Percentiles rank a stretch among this genome's conserved stretches.
phyloP scores from a whole-genome alignment of 1,140 invertebrate species.

The Anoplolepis gracilipes region DNA sequence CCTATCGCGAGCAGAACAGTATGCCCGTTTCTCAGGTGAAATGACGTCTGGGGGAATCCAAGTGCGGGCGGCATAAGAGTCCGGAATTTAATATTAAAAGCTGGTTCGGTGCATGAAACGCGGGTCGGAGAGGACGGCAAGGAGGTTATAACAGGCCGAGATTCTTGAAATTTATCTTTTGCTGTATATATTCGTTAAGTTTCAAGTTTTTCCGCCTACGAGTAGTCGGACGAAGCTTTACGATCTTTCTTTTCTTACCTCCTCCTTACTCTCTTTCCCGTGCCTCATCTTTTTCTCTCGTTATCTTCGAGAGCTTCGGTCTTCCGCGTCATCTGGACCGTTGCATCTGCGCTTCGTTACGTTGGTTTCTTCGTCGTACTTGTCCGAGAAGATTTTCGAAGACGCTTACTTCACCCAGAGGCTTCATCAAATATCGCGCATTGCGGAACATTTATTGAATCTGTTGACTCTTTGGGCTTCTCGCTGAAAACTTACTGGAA shows the following conservation, averaged over 20 bases:
- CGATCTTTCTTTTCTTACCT: slow-evolving; percentile 29
- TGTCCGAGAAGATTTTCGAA: slow-evolving; percentile 49
- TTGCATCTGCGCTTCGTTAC: slow-evolving; percentile 56
- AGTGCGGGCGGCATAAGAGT: slow-evolving; percentile 59
- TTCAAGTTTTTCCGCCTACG: slow-evolving; percentile 62
- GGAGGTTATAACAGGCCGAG: slow-evolving; percentile 4
- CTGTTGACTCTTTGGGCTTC: slow-evolving; percentile 52
- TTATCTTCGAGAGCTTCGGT: slow-evolving; percentile 22
- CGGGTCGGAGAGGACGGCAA: not conserved
- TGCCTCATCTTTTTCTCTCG: not conserved
- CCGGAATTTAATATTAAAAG: slow-evolving; percentile 76
- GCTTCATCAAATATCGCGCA: slow-evolving; percentile 67
- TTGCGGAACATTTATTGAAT: slow-evolving; percentile 62
- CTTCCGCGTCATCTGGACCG: slow-evolving; percentile 56
- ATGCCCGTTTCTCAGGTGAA: slow-evolving; percentile 25
- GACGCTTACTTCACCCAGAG: slow-evolving; percentile 59
- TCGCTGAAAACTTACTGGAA: slow-evolving; percentile 21
- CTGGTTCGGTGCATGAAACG: slow-evolving; percentile 41
- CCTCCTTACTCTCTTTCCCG: not conserved
- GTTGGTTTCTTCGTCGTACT: slow-evolving; percentile 49
- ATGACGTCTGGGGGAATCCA: slow-evolving; percentile 67
- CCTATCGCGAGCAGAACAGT: not conserved
- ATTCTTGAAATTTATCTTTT: slow-evolving; percentile 73
- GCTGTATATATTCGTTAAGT: slow-evolving; percentile 68
- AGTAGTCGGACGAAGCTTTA: not conserved